phyloP scores from a whole-genome alignment of 2,888 invertebrate species.

The Sinohyriopsis cumingii region DNA sequence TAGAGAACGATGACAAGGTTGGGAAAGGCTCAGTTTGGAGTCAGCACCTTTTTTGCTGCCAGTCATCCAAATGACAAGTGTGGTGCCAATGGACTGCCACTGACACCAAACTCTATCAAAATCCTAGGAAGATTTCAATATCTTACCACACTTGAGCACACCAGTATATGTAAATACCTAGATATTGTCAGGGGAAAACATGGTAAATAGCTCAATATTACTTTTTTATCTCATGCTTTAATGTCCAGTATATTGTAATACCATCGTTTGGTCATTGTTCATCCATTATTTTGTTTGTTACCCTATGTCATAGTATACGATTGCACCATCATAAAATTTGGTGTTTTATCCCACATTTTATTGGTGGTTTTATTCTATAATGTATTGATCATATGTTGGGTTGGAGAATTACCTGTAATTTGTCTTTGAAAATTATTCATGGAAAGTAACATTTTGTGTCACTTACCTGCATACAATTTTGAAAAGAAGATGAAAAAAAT shows the following conservation, averaged over 20 bases:
- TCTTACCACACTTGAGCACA: conserved; percentile 83
- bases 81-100: conserved; percentile 94
- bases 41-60: conserved; percentile 91
- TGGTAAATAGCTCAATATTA: conserved; percentile 76
- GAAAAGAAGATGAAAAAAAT: too few relatives aligned
- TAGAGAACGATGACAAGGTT: conserved; percentile 46
- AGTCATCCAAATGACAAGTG: conserved; percentile 84
- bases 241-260: background rate
- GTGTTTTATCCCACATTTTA: too few relatives aligned
- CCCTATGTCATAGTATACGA: too few relatives aligned
- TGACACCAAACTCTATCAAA: conserved; percentile 96
- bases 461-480: too few relatives aligned
- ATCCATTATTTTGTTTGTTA: too few relatives aligned
- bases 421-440: too few relatives aligned
- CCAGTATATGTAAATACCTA: conserved; percentile 89
- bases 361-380: too few relatives aligned
- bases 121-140: conserved; percentile 91
- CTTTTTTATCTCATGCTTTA: background rate
- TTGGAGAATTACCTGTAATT: too few relatives aligned
- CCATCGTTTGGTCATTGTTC: background rate
- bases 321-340: too few relatives aligned
- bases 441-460: too few relatives aligned
- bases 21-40: conserved; percentile 78
- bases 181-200: conserved; percentile 95
- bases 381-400: too few relatives aligned